Conservation (phyloP, 1,140 invertebrate species). For the Pteromalus puparum region DNA sequence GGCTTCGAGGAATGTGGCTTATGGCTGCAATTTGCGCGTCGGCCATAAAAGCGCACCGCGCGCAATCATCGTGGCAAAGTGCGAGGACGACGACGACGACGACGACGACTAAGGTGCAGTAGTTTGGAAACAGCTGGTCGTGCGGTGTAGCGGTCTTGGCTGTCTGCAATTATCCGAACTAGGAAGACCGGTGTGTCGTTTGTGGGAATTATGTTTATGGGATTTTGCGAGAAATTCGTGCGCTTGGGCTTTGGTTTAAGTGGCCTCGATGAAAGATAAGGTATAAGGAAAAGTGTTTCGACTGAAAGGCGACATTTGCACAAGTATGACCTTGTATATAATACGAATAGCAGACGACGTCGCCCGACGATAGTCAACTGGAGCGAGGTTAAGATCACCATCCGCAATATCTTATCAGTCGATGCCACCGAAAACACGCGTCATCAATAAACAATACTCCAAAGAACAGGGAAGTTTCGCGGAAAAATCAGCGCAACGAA, state of each 20-base stretch:
- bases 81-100: background rate
- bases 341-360: background rate
- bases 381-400: conserved; percentile 8
- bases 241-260: too few species aligned
- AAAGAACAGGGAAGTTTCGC: too few species aligned
- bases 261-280: too few species aligned
- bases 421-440: background rate
- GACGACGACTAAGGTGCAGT: background rate
- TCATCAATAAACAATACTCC: conserved; percentile 37
- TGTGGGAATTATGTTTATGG: background rate
- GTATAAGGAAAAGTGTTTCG: too few species aligned
- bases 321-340: background rate
- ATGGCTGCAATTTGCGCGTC: conserved; percentile 33
- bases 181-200: background rate
- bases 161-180: background rate
- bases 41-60: conserved; percentile 25
- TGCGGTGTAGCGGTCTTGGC: background rate
- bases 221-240: background rate
- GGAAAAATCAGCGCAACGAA: conserved; percentile 7
- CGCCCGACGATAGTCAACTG: background rate
- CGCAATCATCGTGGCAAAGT: background rate
- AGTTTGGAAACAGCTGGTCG: conserved; percentile 3
- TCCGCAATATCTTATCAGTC: conserved; percentile 30
- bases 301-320: too few species aligned
- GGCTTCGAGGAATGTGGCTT: conserved; percentile 36